A percentile compares a stretch with the other conserved stretches of the same genome.
These are phyloP conservation scores for Hirtodrosophila trivittata DNA, from an alignment of 2,888 invertebrate species.

Conservation along the genomic window DNA sequence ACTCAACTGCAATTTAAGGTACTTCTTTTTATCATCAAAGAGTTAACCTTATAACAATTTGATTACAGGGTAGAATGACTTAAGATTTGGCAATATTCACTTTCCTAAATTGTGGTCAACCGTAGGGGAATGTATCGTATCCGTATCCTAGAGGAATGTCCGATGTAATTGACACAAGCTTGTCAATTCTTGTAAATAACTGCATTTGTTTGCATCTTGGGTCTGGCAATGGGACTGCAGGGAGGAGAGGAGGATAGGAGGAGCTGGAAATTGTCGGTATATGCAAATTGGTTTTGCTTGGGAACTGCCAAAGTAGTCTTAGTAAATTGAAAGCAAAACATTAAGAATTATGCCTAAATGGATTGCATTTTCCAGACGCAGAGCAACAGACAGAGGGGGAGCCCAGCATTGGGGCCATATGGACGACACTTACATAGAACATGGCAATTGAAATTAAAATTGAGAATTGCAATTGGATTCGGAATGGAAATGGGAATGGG, in stretches of 20 bases:
- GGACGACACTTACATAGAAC: constrained; percentile 56
- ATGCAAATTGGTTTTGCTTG: constrained; percentile 64
- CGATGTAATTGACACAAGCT: constrained; percentile 41
- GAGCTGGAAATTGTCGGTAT: constrained; percentile 28
- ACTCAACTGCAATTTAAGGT: too few species aligned
- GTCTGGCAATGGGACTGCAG: constrained; percentile 7
- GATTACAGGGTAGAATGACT: constrained; percentile 42
- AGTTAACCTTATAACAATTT: not conserved
- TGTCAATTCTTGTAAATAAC: constrained; percentile 58
- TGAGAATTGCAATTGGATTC: constrained; percentile 21
- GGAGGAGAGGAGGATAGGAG: not conserved
- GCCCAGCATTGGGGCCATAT: constrained; percentile 68
- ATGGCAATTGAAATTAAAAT: constrained; percentile 49
- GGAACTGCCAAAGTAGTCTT: constrained; percentile 64
- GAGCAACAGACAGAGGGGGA: not conserved
- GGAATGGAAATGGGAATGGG: constrained; percentile 3
- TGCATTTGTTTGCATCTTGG: constrained; percentile 67
- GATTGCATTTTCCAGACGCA: constrained; percentile 30
- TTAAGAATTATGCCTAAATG: constrained; percentile 77
- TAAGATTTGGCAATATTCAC: constrained; percentile 48
- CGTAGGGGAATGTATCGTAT: constrained; percentile 19
- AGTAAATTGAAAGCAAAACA: constrained; percentile 78
- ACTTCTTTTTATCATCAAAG: too few species aligned
- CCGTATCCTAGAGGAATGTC: constrained; percentile 13
- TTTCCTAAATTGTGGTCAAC: constrained; percentile 52